Evolutionary conservation across 2,113 vertebrate species (phyloP), one percentile per base, ranked within the genome.

Genomic region (Pelecanoides urinatrix): DNA sequence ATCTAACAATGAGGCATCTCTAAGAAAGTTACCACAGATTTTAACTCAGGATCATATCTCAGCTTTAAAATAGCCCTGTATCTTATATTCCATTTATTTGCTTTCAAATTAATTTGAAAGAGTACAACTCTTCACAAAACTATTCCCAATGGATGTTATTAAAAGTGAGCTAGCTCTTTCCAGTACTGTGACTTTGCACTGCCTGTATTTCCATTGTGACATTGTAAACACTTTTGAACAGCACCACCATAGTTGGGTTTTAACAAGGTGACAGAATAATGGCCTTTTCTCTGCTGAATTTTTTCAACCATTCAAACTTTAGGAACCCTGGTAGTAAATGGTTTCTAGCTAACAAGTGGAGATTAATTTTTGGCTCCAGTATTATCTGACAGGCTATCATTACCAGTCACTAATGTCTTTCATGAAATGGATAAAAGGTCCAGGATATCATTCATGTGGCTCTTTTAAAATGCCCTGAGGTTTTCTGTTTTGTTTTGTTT

Each of bases 391-490:
- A 90, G 88, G 44, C 59, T 92, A 68, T 88, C 72, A 80, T 95
- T 91, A 93, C 93, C 92, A 75, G 88, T 86, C 68, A 77, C 87
- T 93, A 73, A 70, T 84, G 76, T 90, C 86, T 95, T 94, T 88
- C 92, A 78, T 27, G 40, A 78, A 81, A 90, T 30, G 58, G 76
- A 94, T 96, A 71, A 94, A 97, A 97, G 76, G 84, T 76, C 91
- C 77, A 45, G 56, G 84, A 91, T 94, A 96, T 96, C 81, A 86
- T 59, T 90, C 96, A 87, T 50, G 59, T 90, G 95, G 56, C 59
- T 97, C 91, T 91, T 96, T 92, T 93, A 88, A 96, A 97, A 91
- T 87, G 88, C 26, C 52, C 79, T 44, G 32, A 84, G 89, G 89
- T 96, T 91, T 96, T 91, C 61, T 86, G 65, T 1, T 91, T 94